Conservation (phyloP, 2,888 invertebrate species). For the Andricus quercusramuli region DNA sequence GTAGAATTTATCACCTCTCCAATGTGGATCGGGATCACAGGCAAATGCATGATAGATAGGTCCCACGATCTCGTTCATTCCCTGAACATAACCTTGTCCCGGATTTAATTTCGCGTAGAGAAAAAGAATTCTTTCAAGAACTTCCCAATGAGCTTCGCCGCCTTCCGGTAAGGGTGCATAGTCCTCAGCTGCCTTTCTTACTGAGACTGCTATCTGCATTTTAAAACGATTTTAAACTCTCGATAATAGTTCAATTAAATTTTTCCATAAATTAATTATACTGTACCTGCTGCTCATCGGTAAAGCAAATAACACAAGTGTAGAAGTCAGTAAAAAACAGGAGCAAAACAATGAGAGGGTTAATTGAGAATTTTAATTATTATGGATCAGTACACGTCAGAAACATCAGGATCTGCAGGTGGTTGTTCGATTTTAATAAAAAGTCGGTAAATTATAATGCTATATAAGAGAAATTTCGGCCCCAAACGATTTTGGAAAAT, state of each 20-base stretch:
- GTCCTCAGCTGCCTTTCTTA: conserved; percentile 88
- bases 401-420: no score
- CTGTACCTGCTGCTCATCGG: conserved; percentile 72
- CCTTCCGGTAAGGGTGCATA: conserved; percentile 93
- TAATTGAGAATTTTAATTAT: no score
- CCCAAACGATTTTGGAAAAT: no score
- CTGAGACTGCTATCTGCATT: conserved; percentile 84
- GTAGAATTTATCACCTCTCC: conserved; percentile 83
- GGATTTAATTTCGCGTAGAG: conserved; percentile 99
- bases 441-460: no score
- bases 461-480: no score
- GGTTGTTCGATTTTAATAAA: no score
- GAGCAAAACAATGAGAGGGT: conserved; percentile 22
- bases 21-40: conserved; percentile 89
- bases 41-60: conserved; percentile 99
- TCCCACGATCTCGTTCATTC: conserved; percentile 99
- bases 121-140: conserved; percentile 97
- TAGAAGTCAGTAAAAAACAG: conserved; percentile 47
- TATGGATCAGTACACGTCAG: no score
- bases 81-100: conserved; percentile 97
- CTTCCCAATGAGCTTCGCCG: conserved; percentile 99
- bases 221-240: conserved; percentile 23
- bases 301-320: conserved; percentile 51
- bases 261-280: conserved; percentile 41
- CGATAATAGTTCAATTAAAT: not conserved